Evolutionary conservation across 2,888 invertebrate genomes (phyloP), one percentile per base, ranked within the genome.

Genomic region (Galeopsomyia nigrocyanea): DNA sequence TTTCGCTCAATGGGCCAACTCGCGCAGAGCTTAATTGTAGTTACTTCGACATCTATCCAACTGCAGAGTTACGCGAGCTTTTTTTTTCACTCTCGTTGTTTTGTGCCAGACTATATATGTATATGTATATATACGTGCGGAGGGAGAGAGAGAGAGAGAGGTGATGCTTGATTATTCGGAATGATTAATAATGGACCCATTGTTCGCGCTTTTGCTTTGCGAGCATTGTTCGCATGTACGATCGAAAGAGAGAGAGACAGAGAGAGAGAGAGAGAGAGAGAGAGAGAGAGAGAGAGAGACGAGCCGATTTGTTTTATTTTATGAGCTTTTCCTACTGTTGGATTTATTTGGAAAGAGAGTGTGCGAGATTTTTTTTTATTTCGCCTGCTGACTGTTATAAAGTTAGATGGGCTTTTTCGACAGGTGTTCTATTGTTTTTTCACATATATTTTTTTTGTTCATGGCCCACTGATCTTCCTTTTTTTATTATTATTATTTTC

Each of bases 1-100:
- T 83, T 83, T 56, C 79, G 78, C 81, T 82, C 84, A 84, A 86
- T 85, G 84, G 85, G 85, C 82, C 84, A 84, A 86, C 84, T 84
- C 83, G 84, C 19, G 53, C 53, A 53, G 78, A 81, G 82, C 83
- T 84, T 85, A 84, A 85, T 85, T 86, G 84, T 85, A 85, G 82
- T 83, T 81, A 82, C 82, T 82, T 76, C 80, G 80, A 80, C 77
- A 68, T 74, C 67, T 64, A 70, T 74, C 53, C 22, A 21, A 53
- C 17, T 53, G 17, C 17, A 21, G 58, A 46, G 66, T 61, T 60
- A 49, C n/a, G n/a, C 56, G 17, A 53, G 60, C 19, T n/a, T 21
- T 56, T 47, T 47, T 31, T 64, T n/a, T 46, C 47, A 53, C 50
- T 61, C 17, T 7, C 21, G 19, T 63, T 39, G 21, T 55, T 47